Evolutionary conservation across 2,888 invertebrate species (phyloP).

Genomic region (Tetanocera ferruginea): DNA sequence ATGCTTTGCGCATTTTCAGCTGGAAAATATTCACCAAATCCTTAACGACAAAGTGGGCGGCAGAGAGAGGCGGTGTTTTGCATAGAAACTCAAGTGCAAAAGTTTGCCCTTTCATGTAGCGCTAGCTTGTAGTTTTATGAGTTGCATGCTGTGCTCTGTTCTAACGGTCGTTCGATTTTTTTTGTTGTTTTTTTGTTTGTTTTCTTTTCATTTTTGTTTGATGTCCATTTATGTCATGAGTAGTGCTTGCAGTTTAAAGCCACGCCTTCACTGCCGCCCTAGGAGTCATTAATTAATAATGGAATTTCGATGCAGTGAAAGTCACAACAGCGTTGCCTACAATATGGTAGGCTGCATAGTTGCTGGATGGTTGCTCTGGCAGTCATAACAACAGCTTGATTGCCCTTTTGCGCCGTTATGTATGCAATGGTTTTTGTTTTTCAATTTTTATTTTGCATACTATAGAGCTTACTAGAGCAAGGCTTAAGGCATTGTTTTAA

Average conservation of each 20-base stretch:
- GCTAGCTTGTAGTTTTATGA: constrained; percentile 30
- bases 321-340: constrained; percentile 1
- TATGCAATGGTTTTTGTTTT: constrained; percentile 36
- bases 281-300: constrained; percentile 19
- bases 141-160: constrained; percentile 21
- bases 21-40: not conserved
- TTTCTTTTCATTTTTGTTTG: not conserved
- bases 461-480: not conserved
- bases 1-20: not conserved
- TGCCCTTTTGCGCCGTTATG: constrained; percentile 30
- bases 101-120: constrained; percentile 20
- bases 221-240: not conserved
- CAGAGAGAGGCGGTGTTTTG: not conserved
- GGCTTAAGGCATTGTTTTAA: not conserved
- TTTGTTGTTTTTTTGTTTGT: not conserved
- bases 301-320: constrained; percentile 19
- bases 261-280: constrained; percentile 31
- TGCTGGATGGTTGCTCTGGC: not conserved
- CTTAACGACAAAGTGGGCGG: not conserved
- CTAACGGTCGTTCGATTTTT: not conserved
- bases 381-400: constrained; percentile 35
- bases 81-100: constrained; percentile 14
- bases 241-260: constrained; percentile 51
- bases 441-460: not conserved
- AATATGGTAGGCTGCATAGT: not conserved